Conservation (phyloP, 53 echinoderm and acorn worm genomes). For the Zoroaster sp. region DNA sequence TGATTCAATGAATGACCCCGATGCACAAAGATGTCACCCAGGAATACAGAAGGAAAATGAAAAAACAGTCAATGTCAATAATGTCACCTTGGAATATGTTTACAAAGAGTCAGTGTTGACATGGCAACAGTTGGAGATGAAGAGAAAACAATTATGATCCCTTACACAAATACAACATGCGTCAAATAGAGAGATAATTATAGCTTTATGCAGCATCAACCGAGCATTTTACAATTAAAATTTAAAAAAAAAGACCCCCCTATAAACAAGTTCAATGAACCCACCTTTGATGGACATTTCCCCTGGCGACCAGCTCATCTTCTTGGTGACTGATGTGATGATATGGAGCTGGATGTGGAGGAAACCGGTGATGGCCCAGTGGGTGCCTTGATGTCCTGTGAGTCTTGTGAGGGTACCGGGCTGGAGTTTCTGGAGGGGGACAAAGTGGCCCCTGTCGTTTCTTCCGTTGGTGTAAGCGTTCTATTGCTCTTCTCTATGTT, state of each 20-base stretch:
- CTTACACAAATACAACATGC: too few relatives aligned
- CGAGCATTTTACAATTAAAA: too few relatives aligned
- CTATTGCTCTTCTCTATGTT: conserved; percentile 1
- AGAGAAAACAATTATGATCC: too few relatives aligned
- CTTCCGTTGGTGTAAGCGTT: not conserved
- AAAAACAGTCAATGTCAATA: too few relatives aligned
- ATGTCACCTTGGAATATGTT: too few relatives aligned
- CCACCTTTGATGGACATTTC: not conserved
- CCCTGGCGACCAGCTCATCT: not conserved
- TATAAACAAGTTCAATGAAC: not conserved
- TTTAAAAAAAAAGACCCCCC: too few relatives aligned
- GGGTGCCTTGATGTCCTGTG: not conserved
- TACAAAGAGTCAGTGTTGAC: too few relatives aligned
- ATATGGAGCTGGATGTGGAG: conserved; percentile 30
- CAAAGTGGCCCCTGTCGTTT: not conserved
- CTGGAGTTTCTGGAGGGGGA: conserved; percentile 29
- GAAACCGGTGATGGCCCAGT: conserved; percentile 30
- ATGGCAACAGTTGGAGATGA: too few relatives aligned
- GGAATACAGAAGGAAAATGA: too few relatives aligned
- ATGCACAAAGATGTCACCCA: too few relatives aligned
- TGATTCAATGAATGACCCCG: not conserved
- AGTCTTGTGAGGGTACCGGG: conserved; percentile 32
- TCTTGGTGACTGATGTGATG: conserved; percentile 24
- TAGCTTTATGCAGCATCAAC: too few relatives aligned
- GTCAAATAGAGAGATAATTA: too few relatives aligned